Conservation (phyloP, 2,888 invertebrate genomes). For the Agrochola macilenta region DNA sequence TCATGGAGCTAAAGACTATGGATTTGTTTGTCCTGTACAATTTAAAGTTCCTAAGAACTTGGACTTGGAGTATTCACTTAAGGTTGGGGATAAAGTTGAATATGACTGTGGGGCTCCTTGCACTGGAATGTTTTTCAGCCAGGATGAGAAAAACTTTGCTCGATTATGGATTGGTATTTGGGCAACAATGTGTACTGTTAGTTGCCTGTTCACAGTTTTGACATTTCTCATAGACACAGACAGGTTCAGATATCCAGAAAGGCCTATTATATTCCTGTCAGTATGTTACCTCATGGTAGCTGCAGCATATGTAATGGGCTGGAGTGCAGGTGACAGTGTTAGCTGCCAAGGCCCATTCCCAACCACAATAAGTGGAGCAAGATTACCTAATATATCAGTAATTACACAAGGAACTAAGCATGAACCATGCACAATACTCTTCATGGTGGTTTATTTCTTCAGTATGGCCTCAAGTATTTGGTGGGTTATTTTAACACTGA, state of each 20-base stretch:
- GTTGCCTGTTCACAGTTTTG: slow-evolving; percentile 97
- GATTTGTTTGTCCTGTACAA: slow-evolving; percentile 97
- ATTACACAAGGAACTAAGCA: slow-evolving; percentile 97
- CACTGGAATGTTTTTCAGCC: slow-evolving; percentile 97
- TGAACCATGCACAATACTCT: slow-evolving; percentile 97
- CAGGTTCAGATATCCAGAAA: slow-evolving; percentile 98
- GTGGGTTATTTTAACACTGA: slow-evolving; percentile 99
- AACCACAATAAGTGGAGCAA: slow-evolving; percentile 92
- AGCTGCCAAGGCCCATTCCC: slow-evolving; percentile 96
- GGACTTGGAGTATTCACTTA: slow-evolving; percentile 95
- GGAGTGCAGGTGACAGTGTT: slow-evolving; percentile 95
- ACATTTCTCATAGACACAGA: slow-evolving; percentile 98
- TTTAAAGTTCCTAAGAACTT: slow-evolving; percentile 95
- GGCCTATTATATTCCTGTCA: slow-evolving; percentile 99
- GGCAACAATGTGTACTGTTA: slow-evolving; percentile 96
- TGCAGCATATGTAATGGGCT: slow-evolving; percentile 96
- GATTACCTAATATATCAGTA: slow-evolving; percentile 94
- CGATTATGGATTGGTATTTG: slow-evolving; percentile 98
- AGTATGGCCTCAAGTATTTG: slow-evolving; percentile 99
- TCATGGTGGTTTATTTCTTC: slow-evolving; percentile 99
- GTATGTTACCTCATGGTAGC: slow-evolving; percentile 99
- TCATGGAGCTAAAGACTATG: slow-evolving; percentile 92
- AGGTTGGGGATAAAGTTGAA: slow-evolving; percentile 94
- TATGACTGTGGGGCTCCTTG: slow-evolving; percentile 97
- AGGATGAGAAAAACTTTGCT: slow-evolving; percentile 95